Conservation (phyloP, 2,888 invertebrate species). For the Molanna angustata region DNA sequence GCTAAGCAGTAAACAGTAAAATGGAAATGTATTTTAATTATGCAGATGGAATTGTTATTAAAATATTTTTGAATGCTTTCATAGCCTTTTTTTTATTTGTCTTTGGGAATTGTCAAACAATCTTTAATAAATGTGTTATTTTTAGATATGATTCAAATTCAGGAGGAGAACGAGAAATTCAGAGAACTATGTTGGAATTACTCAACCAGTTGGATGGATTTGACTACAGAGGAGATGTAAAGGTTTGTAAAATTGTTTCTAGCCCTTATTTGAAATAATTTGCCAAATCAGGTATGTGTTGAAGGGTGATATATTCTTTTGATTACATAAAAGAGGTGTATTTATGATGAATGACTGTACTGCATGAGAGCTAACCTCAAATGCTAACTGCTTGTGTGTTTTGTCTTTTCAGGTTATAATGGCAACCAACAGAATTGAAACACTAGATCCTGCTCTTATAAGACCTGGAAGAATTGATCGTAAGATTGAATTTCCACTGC, state of each 20-base stretch:
- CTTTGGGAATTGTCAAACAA: too few relatives aligned
- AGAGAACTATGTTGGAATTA: slow-evolving; percentile 98
- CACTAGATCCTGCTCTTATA: slow-evolving; percentile 96
- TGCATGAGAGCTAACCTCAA: background rate
- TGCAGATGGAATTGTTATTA: too few relatives aligned
- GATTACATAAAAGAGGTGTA: too few relatives aligned
- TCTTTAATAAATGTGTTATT: too few relatives aligned
- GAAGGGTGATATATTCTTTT: too few relatives aligned
- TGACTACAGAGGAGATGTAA: slow-evolving; percentile 94
- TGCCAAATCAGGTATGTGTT: too few relatives aligned
- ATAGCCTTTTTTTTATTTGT: too few relatives aligned
- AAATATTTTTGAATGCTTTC: too few relatives aligned
- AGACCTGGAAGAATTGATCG: slow-evolving; percentile 98
- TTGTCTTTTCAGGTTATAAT: slow-evolving; percentile 72
- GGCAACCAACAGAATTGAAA: slow-evolving; percentile 98
- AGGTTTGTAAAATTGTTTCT: too few relatives aligned
- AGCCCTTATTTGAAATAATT: too few relatives aligned
- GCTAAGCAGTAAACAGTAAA: too few relatives aligned
- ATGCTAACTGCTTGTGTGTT: background rate
- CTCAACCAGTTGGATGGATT: slow-evolving; percentile 98
- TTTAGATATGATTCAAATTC: slow-evolving; percentile 93
- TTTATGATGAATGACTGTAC: background rate
- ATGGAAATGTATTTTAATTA: too few relatives aligned
- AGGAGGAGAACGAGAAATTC: slow-evolving; percentile 98
- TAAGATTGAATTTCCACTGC: slow-evolving; percentile 98